Conservation (phyloP, 2,888 invertebrate species). For the Polydrusus cervinus region DNA sequence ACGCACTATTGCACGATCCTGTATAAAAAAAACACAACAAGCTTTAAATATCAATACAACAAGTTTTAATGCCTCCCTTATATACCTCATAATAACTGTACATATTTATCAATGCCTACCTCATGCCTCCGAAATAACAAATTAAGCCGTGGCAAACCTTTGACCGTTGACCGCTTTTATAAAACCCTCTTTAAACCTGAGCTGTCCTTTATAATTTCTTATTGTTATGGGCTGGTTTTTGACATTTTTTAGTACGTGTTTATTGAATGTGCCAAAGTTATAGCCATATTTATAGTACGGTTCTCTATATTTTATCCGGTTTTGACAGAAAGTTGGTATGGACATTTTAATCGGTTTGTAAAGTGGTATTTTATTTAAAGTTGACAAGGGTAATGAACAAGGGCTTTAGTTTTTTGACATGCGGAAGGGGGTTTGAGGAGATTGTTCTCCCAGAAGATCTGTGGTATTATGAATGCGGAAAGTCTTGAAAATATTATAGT, state of each 20-base stretch:
- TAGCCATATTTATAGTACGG: too few relatives aligned
- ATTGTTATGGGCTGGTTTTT: constrained; percentile 6
- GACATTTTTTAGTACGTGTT: constrained; percentile 9
- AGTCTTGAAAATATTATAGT: too few relatives aligned
- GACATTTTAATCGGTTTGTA: constrained; percentile 21
- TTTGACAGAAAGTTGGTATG: neutral
- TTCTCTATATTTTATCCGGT: neutral
- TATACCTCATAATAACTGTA: neutral
- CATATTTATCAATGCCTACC: neutral
- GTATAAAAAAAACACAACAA: too few relatives aligned
- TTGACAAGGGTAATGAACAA: constrained; percentile 5
- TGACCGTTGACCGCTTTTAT: constrained; percentile 33
- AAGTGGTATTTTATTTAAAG: constrained; percentile 8
- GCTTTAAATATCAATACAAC: too few relatives aligned
- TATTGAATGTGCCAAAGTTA: constrained; percentile 15
- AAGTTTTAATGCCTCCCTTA: neutral
- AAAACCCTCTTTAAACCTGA: neutral
- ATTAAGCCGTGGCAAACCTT: constrained; percentile 14
- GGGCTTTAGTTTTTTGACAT: too few relatives aligned
- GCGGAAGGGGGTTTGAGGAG: too few relatives aligned
- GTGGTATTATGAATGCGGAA: too few relatives aligned
- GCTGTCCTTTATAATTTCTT: neutral
- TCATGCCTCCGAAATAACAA: constrained; percentile 15
- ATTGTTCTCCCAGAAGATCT: too few relatives aligned
- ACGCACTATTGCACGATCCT: too few relatives aligned